A percentile compares a stretch with the other conserved stretches of the same genome.
Conservation (phyloP, 1,140 invertebrate species). For the Apolygus lucorum region DNA sequence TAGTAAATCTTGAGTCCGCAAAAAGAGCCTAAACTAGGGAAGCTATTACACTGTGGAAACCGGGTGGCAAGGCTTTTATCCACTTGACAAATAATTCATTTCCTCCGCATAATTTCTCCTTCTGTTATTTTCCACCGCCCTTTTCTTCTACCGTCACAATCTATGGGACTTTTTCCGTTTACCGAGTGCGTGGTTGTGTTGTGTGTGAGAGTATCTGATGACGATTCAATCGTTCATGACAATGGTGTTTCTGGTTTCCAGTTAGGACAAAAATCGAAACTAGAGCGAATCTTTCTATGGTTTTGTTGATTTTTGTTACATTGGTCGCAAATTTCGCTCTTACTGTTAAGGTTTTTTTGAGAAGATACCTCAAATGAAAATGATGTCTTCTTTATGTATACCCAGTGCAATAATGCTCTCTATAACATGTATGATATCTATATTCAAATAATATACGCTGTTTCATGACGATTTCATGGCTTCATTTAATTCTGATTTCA, state of each 20-base stretch:
- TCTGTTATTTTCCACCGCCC: not conserved
- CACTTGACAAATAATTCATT: too few species aligned
- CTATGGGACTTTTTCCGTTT: not conserved
- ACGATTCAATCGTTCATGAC: not conserved
- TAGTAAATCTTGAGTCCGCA: not conserved
- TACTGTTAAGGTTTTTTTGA: conserved; percentile 4
- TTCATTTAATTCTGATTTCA: conserved; percentile 7
- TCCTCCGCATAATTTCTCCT: not conserved
- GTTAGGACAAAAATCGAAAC: too few species aligned
- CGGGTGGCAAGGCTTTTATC: conserved; percentile 18
- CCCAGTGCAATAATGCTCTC: conserved; percentile 25
- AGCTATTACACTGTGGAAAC: conserved; percentile 21
- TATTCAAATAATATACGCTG: conserved; percentile 3
- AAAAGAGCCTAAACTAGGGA: conserved; percentile 26
- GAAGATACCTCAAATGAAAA: conserved; percentile 1
- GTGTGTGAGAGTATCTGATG: not conserved
- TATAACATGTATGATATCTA: conserved; percentile 14
- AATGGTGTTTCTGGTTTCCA: too few species aligned
- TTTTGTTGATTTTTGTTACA: not conserved
- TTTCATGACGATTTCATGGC: conserved; percentile 16
- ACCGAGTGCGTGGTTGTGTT: not conserved
- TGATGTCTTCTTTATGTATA: conserved; percentile 22
- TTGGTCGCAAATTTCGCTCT: not conserved
- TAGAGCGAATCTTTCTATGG: too few species aligned
- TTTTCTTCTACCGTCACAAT: not conserved